Conservation (phyloP, 2,113 vertebrate species). For the Macroglossus sobrinus region DNA sequence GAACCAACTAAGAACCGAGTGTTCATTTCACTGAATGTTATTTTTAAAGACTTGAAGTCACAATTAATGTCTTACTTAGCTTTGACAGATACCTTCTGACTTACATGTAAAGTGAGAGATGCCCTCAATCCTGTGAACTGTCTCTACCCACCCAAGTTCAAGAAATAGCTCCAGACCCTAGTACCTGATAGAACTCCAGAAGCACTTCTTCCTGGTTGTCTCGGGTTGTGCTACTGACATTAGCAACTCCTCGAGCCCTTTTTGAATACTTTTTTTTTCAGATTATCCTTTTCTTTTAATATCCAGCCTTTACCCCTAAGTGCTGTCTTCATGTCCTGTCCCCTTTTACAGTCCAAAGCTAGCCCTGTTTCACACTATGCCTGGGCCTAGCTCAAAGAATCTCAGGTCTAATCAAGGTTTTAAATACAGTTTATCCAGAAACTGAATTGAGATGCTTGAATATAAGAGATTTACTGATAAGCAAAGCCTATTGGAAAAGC, state of each 20-base stretch:
- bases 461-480: no score
- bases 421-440: background rate
- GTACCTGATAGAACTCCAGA: background rate
- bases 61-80: background rate
- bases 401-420: background rate
- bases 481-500: background rate
- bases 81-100: background rate
- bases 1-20: background rate
- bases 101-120: background rate
- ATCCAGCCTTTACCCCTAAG: background rate
- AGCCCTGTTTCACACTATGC: background rate
- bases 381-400: background rate
- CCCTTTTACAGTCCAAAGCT: rapidly evolving
- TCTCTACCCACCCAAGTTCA: background rate
- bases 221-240: background rate
- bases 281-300: background rate
- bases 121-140: background rate
- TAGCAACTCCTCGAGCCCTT: background rate
- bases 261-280: background rate
- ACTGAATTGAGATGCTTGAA: background rate
- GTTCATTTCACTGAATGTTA: background rate
- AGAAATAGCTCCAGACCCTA: rapidly evolving
- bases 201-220: rapidly evolving
- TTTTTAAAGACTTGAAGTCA: background rate
- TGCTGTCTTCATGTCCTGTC: background rate